Base-by-base conservation (phyloP, 2,797 vertebrate species). In the Telmatherina bonti region DNA sequence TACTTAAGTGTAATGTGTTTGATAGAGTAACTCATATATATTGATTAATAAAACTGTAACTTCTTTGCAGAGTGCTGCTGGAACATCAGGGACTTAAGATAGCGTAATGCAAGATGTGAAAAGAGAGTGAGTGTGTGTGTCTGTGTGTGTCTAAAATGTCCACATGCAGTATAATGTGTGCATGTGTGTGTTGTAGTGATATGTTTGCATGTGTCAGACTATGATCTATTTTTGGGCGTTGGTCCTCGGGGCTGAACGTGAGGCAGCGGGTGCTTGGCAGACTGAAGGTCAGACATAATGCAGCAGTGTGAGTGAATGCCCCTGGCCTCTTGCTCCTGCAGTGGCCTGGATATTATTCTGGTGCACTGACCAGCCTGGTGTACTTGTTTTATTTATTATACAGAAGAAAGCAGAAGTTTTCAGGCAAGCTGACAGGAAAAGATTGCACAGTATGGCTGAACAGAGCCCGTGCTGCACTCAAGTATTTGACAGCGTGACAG, bases 201-300 rank as follows among this genome's bases (percentile, higher is more conserved):
- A 69, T 81, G 73, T 89, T 87, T 84, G 76, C 65, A 76, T 85
- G 84, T 87, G 84, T 88, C 74, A 85, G 77, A 86, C 81, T 53
- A 24, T 29, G 11, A 59, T 79, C 85, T 91, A 86, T 91, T 88
- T 90, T 85, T 78, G 86, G 81, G 74, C 33, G 57, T 51, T 1
- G n/a, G 41, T 85, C 82, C 78, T 54, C 13, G 31, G 78, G 77
- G 81, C 49, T 66, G 85, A 76, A 78, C 41, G 70, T 81, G 86
- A 79, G 81, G 71, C 67, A 78, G 82, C 59, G 66, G 75, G 81
- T 80, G 79, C 73, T 90, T 68, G 69, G 84, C 83, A 72, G 76
- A 82, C 84, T 91, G 85, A 93, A 91, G 89, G 89, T 90, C 90
- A 91, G 87, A 85, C 84, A 74, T 80, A 83, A 90, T 88, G 85